Evolutionary conservation across 2,888 invertebrate species (phyloP), one percentile per base, ranked within the genome.

Genomic region (Acanthosoma haemorrhoidale): DNA sequence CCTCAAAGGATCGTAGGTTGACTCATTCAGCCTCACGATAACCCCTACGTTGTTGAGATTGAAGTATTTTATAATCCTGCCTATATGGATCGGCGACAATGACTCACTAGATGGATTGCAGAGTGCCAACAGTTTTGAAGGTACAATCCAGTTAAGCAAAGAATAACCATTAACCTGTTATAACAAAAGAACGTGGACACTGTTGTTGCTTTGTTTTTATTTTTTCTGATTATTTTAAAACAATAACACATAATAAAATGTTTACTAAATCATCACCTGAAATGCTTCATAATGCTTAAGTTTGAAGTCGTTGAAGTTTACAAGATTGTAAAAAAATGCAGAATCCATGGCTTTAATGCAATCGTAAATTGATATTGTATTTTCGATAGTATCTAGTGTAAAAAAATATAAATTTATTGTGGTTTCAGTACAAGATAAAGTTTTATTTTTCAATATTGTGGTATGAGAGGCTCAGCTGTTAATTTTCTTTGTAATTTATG

Each of bases 111-210:
- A 94, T 1, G 99, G 99, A 0, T 98, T 98, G 80, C 96, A 97
- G 81, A 99, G 99, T 2, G 97, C 98, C 68, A 99, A 86, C 82
- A 96, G 94, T 82, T 97, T 98, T 73, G 89, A 90, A 3, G 98
- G 98, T 38, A 99, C 86, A 77, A 99, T 94, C 99, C 99, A 99
- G 83, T 97, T 99, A 70, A 99, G 86, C 79, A 99, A 99, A 16
- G 67, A 67, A 31, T 98, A 99, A 80, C 96, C 95, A 81, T 98
- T 96, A 16, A 72, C 41, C 70, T 70, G 4, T 11, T 38, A 16
- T 13, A 16, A 21, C 25, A 21, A 15, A 51, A n/a, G 2, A 13
- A 25, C 0, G 13, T 51, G 2, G 29, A 25, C n/a, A n/a, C 13
- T n/a, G 2, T 25, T 43, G 3, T 21, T 25, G 0, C 6, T 13